Conservation (phyloP, 1,140 invertebrate genomes). For the Drosophila sp. region DNA sequence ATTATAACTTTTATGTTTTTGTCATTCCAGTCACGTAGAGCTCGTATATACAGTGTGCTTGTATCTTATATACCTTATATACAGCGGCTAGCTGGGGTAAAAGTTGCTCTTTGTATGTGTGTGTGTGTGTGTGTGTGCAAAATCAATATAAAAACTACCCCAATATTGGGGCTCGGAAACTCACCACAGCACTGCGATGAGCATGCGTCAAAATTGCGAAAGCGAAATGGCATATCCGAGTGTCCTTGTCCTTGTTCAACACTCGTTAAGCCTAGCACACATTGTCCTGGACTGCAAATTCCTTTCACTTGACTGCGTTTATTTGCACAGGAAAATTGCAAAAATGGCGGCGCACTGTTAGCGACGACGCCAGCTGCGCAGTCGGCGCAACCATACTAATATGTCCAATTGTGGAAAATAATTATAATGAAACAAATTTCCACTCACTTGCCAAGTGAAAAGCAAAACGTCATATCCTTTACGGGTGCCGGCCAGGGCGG, state of each 20-base stretch:
- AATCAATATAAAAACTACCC: slow-evolving; percentile 6
- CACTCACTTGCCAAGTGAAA: slow-evolving; percentile 81
- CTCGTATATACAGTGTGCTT: not conserved
- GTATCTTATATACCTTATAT: slow-evolving; percentile 19
- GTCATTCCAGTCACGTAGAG: slow-evolving; percentile 71
- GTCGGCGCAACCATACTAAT: slow-evolving; percentile 82
- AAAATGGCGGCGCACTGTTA: slow-evolving; percentile 67
- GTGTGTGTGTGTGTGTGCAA: not conserved
- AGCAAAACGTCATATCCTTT: slow-evolving; percentile 80
- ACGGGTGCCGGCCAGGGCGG: not conserved
- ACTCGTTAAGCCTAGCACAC: slow-evolving; percentile 20
- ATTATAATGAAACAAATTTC: slow-evolving; percentile 84
- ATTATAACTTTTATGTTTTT: slow-evolving; percentile 80
- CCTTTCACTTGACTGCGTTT: slow-evolving; percentile 72
- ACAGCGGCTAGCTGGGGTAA: slow-evolving; percentile 16
- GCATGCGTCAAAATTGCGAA: slow-evolving; percentile 30
- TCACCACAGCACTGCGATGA: slow-evolving; percentile 40
- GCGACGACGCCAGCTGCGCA: slow-evolving; percentile 12
- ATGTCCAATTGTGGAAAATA: slow-evolving; percentile 84
- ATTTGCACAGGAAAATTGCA: slow-evolving; percentile 78
- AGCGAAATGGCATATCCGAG: slow-evolving; percentile 28
- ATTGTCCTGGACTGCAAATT: slow-evolving; percentile 53
- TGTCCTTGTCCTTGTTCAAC: not conserved
- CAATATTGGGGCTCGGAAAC: slow-evolving; percentile 25
- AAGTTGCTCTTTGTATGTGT: not conserved